Evolutionary conservation across 2,888 invertebrate genomes (phyloP), one percentile per base, ranked within the genome.

Genomic region (Altica lythri): DNA sequence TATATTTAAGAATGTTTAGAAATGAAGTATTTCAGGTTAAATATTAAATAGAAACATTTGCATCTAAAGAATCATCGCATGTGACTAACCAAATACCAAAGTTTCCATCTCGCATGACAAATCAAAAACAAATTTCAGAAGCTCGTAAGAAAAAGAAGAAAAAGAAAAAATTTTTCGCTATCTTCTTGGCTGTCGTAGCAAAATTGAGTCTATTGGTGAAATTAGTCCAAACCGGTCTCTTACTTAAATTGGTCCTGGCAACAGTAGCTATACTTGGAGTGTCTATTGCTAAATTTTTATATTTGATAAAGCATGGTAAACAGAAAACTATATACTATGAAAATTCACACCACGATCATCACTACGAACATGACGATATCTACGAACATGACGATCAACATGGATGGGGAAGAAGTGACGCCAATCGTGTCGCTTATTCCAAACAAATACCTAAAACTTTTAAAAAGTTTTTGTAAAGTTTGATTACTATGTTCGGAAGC

Each of bases 311-410:
- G 74, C 85, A 88, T 40, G 80, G 77, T 1, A 81, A 81, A 46
- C 79, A 78, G 44, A 90, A 89, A 80, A 88, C 90, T 57, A 85
- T 90, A 66, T 89, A 89, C 73, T 88, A 89, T 73, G 89, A 90
- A 76, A 88, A 90, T 70, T 89, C 90, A 0, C 88, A 89, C 69
- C 90, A 90, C 68, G 89, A 90, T 77, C 90, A 90, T 69, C 89
- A 90, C 62, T 90, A 90, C 68, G 84, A 59, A 12, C 59, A 77
- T 45, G 86, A 85, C 40, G 83, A 83, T 55, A 84, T 86, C 35
- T 56, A 48, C 43, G 85, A 86, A 29, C 43, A 42, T 8, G 46
- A 51, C 10, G 57, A 57, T 5, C 50, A 63, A 2, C 53, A 53
- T 14, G 57, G 53, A 8, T 73, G 74, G 73, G 68, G 66, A 8